Evolutionary conservation across 92 coral and sea anemone genomes (phyloP).

Genomic region (Siderastrea radians): DNA sequence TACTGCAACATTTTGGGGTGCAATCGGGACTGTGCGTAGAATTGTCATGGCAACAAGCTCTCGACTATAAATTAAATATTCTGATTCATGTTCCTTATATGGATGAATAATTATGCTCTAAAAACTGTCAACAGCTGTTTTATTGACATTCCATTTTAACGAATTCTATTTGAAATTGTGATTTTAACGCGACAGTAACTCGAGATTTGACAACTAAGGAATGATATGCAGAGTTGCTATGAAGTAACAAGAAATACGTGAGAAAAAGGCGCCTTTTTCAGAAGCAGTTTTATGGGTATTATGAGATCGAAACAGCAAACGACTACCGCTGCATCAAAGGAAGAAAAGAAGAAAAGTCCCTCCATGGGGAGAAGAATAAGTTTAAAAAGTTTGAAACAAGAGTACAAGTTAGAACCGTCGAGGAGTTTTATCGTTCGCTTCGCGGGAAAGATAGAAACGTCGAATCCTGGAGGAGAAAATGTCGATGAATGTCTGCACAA

Average conservation of each 20-base stretch:
- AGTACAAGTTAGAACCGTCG: slow-evolving; percentile 75
- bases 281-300: slow-evolving; percentile 15
- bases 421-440: slow-evolving; percentile 85
- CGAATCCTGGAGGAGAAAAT: slow-evolving; percentile 80
- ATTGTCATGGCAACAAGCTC: slow-evolving; percentile 32
- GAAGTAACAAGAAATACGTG: background rate
- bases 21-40: background rate
- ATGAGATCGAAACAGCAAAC: slow-evolving; percentile 40
- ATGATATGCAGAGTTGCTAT: background rate
- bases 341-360: background rate
- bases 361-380: slow-evolving; percentile 61
- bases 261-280: background rate
- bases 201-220: background rate
- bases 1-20: background rate
- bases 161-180: slow-evolving; percentile 16
- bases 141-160: slow-evolving; percentile 45
- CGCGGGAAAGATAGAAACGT: slow-evolving; percentile 77
- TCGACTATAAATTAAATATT: background rate
- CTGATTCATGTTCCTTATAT: slow-evolving; percentile 11
- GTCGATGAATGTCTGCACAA: slow-evolving; percentile 72
- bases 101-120: slow-evolving; percentile 6
- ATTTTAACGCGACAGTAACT: background rate
- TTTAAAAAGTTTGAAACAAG: slow-evolving; percentile 65
- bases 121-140: slow-evolving; percentile 30
- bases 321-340: background rate